A percentile compares a stretch with the other conserved stretches of the same genome.
These are phyloP conservation scores for Choristoneura fumiferana DNA, from an alignment of 1,140 invertebrate genomes.

Conservation along the genomic window DNA sequence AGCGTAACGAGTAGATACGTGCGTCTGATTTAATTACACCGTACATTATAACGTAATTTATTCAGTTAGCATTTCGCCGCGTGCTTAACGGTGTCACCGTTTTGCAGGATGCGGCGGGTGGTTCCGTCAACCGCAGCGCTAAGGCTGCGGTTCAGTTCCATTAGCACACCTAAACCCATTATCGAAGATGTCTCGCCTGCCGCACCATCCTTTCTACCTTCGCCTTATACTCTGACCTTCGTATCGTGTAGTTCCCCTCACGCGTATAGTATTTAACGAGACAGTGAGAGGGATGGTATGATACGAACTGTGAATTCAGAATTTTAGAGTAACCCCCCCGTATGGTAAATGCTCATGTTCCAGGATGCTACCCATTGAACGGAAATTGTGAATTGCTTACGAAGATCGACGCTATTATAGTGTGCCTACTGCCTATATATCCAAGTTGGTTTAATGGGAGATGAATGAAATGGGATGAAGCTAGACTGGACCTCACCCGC, in stretches of 20 bases:
- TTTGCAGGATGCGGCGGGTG: constrained; percentile 39
- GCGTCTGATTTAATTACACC: background rate
- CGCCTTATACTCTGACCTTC: too few relatives aligned
- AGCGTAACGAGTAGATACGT: too few relatives aligned
- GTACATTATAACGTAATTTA: constrained; percentile 4
- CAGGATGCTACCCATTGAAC: background rate
- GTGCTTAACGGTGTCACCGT: constrained; percentile 40
- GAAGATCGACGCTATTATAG: too few relatives aligned
- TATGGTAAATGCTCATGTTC: background rate
- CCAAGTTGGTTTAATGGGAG: too few relatives aligned
- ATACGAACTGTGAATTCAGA: too few relatives aligned
- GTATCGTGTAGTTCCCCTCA: too few relatives aligned
- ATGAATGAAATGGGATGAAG: too few relatives aligned
- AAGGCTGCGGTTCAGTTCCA: constrained; percentile 61
- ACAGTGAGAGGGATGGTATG: too few relatives aligned
- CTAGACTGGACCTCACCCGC: too few relatives aligned
- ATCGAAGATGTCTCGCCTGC: constrained; percentile 44
- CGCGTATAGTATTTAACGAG: too few relatives aligned
- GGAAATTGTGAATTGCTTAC: constrained; percentile 2
- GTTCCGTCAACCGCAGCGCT: constrained; percentile 50
- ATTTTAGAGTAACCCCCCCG: too few relatives aligned
- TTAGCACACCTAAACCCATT: constrained; percentile 60
- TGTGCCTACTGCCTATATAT: too few relatives aligned
- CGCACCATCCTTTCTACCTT: constrained; percentile 5
- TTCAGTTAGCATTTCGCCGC: constrained; percentile 9